Conservation (phyloP, 1,140 invertebrate genomes). For the Thereuonema tuberculata region DNA sequence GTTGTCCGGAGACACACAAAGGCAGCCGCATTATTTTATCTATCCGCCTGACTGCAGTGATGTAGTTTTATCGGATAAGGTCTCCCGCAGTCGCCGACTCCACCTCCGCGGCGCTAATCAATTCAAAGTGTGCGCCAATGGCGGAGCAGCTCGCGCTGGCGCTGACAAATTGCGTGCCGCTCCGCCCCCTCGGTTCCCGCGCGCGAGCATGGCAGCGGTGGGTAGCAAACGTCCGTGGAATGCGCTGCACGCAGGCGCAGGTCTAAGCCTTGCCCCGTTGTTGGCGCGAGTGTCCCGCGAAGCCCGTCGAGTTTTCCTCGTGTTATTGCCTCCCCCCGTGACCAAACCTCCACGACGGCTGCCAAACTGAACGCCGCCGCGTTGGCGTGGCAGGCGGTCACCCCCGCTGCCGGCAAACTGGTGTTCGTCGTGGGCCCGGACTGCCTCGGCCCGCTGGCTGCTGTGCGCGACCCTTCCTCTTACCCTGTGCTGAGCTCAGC, state of each 20-base stretch:
- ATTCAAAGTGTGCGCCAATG: neutral
- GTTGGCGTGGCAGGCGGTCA: neutral
- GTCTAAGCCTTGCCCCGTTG: no score
- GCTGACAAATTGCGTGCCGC: neutral
- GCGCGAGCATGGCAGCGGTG: neutral
- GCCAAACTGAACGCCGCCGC: neutral
- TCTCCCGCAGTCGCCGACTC: no score
- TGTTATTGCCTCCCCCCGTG: neutral
- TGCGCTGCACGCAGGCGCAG: neutral
- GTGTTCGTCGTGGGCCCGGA: neutral
- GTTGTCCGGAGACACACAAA: neutral
- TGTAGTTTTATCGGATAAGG: neutral
- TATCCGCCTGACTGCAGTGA: neutral
- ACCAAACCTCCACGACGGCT: neutral
- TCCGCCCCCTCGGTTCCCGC: neutral
- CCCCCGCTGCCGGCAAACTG: neutral
- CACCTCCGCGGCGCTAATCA: neutral
- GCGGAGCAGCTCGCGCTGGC: neutral
- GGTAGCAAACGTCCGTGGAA: neutral
- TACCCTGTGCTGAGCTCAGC: neutral
- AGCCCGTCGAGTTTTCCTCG: neutral
- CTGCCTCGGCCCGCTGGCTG: neutral
- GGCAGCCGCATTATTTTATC: neutral
- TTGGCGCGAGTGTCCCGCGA: neutral
- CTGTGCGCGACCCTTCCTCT: neutral